phyloP scores from a whole-genome alignment of 2,888 invertebrate genomes.

The Diaperis boleti region DNA sequence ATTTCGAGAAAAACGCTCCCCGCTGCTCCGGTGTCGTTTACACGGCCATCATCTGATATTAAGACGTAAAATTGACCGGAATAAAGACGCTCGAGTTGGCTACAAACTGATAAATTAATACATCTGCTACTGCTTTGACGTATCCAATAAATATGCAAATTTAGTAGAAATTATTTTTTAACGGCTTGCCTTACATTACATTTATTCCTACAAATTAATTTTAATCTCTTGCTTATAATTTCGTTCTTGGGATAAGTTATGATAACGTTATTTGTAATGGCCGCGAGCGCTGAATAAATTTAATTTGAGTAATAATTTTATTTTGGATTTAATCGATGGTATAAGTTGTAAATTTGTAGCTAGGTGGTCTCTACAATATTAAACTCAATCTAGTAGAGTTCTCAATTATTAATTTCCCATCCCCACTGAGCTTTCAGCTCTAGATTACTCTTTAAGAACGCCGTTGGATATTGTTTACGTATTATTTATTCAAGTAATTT shows the following conservation, averaged over 20 bases:
- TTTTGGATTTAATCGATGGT: slow-evolving; percentile 45
- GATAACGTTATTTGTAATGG: slow-evolving; percentile 34
- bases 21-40: slow-evolving; percentile 46
- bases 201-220: slow-evolving; percentile 51
- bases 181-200: slow-evolving; percentile 48
- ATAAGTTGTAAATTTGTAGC: slow-evolving; percentile 50
- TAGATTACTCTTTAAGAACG: slow-evolving; percentile 51
- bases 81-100: slow-evolving; percentile 38
- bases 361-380: slow-evolving; percentile 48
- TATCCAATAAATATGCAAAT: slow-evolving; percentile 55
- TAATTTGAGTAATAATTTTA: slow-evolving; percentile 30
- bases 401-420: slow-evolving; percentile 51
- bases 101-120: slow-evolving; percentile 47
- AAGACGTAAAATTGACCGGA: slow-evolving; percentile 42
- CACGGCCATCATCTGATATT: slow-evolving; percentile 39
- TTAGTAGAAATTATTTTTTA: slow-evolving; percentile 50
- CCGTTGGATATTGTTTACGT: slow-evolving; percentile 50
- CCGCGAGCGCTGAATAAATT: slow-evolving; percentile 24
- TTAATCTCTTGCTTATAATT: slow-evolving; percentile 43
- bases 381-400: slow-evolving; percentile 52
- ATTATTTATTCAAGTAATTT: slow-evolving; percentile 49
- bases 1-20: slow-evolving; percentile 34
- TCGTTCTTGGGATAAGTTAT: slow-evolving; percentile 16
- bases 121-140: slow-evolving; percentile 46
- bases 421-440: slow-evolving; percentile 48